A percentile compares a stretch with the other conserved stretches of the same genome.
These are phyloP conservation scores for Paralichthys olivaceus DNA, from an alignment of 2,113 vertebrate species.

Conservation along the genomic window DNA sequence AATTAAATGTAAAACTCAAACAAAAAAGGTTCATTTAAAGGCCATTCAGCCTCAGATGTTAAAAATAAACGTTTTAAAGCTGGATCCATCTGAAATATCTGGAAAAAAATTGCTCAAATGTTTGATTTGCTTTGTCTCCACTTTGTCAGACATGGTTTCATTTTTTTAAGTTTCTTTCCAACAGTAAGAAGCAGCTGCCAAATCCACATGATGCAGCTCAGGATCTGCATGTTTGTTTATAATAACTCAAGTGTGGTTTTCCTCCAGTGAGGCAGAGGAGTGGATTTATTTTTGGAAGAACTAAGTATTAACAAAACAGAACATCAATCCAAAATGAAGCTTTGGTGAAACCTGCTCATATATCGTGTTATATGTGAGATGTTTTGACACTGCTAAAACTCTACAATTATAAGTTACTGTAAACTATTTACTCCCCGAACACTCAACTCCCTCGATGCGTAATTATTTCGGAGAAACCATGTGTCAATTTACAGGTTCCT, in stretches of 20 bases:
- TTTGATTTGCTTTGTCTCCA: background rate
- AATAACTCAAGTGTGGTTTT: background rate
- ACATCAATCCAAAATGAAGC: background rate
- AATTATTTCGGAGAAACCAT: no score
- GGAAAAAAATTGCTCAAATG: background rate
- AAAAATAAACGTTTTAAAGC: background rate
- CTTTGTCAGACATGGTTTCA: background rate
- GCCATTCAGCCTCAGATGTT: background rate
- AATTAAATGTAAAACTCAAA: background rate
- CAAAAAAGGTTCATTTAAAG: background rate
- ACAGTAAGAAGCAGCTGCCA: background rate
- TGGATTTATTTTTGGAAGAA: background rate
- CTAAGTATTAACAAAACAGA: background rate
- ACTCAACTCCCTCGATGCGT: no score
- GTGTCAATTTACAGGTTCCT: no score
- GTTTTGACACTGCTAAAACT: no score
- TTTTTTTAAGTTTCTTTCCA: background rate
- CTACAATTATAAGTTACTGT: no score
- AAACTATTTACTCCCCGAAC: no score
- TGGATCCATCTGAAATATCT: background rate
- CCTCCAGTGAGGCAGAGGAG: background rate
- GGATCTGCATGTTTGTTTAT: background rate
- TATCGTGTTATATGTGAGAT: no score
- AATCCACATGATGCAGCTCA: background rate
- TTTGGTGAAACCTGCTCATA: rapidly evolving